Percentiles rank a stretch among this genome's conserved stretches.
These are phyloP conservation scores for Rhinopomastus cyanomelas DNA, from an alignment of 2,113 vertebrate genomes.

Conservation along the genomic window DNA sequence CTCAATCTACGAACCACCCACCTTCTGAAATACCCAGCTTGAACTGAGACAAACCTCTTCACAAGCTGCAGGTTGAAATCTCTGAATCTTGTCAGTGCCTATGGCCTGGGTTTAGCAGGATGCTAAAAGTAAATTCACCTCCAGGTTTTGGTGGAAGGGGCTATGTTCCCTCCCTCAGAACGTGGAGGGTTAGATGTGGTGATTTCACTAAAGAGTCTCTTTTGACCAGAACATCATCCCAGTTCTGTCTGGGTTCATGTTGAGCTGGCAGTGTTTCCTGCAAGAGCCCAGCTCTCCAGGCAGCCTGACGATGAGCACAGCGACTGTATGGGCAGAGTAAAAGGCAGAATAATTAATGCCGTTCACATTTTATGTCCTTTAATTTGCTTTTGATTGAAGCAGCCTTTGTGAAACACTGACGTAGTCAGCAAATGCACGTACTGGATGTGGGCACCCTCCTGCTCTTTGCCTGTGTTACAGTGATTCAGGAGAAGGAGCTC, in stretches of 20 bases:
- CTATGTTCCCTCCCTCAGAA: rapidly evolving
- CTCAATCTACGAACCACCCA: no score
- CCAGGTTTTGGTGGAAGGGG: not conserved
- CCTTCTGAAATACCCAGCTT: not conserved
- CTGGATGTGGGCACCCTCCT: not conserved
- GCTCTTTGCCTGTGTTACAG: not conserved
- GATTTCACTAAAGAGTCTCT: not conserved
- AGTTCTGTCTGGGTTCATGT: not conserved
- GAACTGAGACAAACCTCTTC: not conserved
- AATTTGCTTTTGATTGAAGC: not conserved
- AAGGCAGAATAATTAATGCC: not conserved
- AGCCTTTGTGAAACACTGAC: not conserved
- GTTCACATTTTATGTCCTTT: not conserved
- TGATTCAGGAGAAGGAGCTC: not conserved
- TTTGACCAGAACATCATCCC: not conserved
- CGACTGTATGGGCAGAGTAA: not conserved
- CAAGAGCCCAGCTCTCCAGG: not conserved
- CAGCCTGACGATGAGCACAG: not conserved
- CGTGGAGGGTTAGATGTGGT: not conserved
- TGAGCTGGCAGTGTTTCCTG: not conserved
- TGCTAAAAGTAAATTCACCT: not conserved
- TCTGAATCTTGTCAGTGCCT: not conserved
- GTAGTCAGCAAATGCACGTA: not conserved
- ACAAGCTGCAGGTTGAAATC: not conserved
- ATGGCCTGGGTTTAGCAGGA: not conserved